Evolutionary conservation across 2,888 invertebrate genomes (phyloP), one percentile per base, ranked within the genome.

Genomic region (Pandemis corylana): DNA sequence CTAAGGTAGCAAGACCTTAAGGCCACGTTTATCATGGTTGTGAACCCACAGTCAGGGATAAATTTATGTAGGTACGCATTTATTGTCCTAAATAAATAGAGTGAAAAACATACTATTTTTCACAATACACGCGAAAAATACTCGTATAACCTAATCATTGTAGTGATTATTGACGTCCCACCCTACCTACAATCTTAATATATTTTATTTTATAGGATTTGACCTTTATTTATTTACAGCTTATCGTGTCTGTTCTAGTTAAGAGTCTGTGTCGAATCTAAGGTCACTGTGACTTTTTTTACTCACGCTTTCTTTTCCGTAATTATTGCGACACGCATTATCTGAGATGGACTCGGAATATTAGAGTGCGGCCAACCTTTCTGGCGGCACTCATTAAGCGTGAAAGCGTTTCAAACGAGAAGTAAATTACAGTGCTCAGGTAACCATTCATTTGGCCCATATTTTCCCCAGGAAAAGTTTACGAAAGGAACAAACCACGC

Each of bases 381-480:
- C 66, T 56, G 71, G 67, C 71, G 75, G 67, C 80, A 84, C 82
- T 85, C 85, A 87, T 86, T 84, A 83, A 81, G 82, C 78, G 77
- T 79, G 84, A 85, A 84, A 83, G 81, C 77, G 79, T 81, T 83
- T 82, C 83, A 81, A 82, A 82, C 79, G 82, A 83, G 85, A 86
- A 87, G 83, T 84, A 85, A 86, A 87, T 87, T 84, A 87, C 82
- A 83, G 77, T 79, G 80, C 80, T 85, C 87, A 85, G 84, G 84
- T 86, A 84, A 82, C 82, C 82, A 76, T 78, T 72, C 76, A 78
- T 76, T 78, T 81, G 83, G 77, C 80, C 79, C 59, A 73, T 76
- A 80, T 83, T 83, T 80, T 82, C 76, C 76, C 75, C 85, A 92
- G 93, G 89, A 79, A 90, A 88, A 87, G 84, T 86, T 82, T 78